Evolutionary conservation across 2,797 vertebrate genomes (phyloP).

Genomic region (Channa striata): DNA sequence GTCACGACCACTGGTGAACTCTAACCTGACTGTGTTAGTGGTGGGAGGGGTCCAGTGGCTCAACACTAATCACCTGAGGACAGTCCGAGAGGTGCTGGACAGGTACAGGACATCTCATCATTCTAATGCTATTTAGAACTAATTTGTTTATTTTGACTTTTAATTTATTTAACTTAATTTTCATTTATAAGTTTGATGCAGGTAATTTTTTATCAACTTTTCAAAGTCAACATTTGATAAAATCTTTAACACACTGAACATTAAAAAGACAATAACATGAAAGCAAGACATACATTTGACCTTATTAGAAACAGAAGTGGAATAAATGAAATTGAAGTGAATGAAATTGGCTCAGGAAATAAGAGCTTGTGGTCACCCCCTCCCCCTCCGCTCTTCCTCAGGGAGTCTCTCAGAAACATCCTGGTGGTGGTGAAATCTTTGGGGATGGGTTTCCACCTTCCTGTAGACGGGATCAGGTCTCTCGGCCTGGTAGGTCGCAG

Average conservation of each 20-base stretch:
- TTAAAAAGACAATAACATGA: no score
- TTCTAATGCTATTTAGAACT: no score
- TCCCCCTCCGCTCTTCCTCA: conserved; percentile 55
- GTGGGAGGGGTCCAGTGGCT: conserved; percentile 98
- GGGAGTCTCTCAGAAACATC: conserved; percentile 89
- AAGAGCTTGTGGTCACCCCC: background rate
- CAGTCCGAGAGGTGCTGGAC: conserved; percentile 89
- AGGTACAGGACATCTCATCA: conserved; percentile 77
- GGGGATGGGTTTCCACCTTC: conserved; percentile 97
- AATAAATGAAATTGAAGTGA: no score
- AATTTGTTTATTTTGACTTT: no score
- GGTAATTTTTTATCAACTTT: no score
- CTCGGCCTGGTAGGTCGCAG: conserved; percentile 86
- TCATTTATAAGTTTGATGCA: no score
- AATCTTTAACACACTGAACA: no score
- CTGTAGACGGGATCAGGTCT: conserved; percentile 91
- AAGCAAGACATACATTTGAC: no score
- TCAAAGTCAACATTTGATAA: no score
- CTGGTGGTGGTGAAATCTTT: conserved; percentile 94
- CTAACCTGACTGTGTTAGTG: conserved; percentile 89
- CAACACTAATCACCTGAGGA: conserved; percentile 90
- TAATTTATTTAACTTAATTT: no score
- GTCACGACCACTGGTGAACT: conserved; percentile 91
- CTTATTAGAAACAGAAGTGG: no score
- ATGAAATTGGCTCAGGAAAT: no score